phyloP scores from a whole-genome alignment of 2,113 vertebrate species.

The Saguinus midas region DNA sequence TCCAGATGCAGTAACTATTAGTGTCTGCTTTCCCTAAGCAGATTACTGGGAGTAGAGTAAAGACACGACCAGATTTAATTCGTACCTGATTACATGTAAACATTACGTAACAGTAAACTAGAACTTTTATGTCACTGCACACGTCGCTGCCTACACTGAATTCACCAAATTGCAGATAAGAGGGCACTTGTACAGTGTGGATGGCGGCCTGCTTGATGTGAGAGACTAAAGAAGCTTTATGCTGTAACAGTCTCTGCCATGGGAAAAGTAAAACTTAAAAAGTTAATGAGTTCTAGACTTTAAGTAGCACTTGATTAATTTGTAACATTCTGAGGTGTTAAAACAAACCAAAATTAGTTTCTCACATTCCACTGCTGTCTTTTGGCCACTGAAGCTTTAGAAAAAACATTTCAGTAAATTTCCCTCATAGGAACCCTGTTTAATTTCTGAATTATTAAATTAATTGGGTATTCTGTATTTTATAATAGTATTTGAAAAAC shows the following conservation, averaged over 20 bases:
- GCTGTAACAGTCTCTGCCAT: slow-evolving; percentile 82
- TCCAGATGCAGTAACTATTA: not conserved
- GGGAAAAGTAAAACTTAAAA: slow-evolving; percentile 84
- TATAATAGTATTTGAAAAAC: slow-evolving; percentile 66
- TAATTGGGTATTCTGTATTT: slow-evolving; percentile 14
- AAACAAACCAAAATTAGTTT: slow-evolving; percentile 85
- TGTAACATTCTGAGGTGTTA: slow-evolving; percentile 86
- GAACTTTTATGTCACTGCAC: slow-evolving; percentile 39
- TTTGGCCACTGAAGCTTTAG: slow-evolving; percentile 72
- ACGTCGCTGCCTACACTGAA: not conserved
- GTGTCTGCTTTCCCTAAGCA: slow-evolving; percentile 45
- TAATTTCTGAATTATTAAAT: slow-evolving; percentile 48
- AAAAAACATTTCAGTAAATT: slow-evolving; percentile 76
- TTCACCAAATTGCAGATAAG: slow-evolving; percentile 44
- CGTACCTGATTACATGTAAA: not conserved
- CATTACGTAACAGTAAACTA: slow-evolving; percentile 1
- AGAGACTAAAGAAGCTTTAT: slow-evolving; percentile 75
- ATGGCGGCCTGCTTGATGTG: slow-evolving; percentile 59
- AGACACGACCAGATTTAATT: not conserved
- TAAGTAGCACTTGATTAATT: slow-evolving; percentile 87
- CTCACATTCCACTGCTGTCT: slow-evolving; percentile 83
- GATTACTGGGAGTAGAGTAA: slow-evolving; percentile 18
- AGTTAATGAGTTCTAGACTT: slow-evolving; percentile 90
- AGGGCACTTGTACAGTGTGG: slow-evolving; percentile 55
- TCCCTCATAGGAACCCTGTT: slow-evolving; percentile 56